Evolutionary conservation across 2,113 vertebrate genomes (phyloP).

Genomic region (Phyllopteryx taeniolatus): DNA sequence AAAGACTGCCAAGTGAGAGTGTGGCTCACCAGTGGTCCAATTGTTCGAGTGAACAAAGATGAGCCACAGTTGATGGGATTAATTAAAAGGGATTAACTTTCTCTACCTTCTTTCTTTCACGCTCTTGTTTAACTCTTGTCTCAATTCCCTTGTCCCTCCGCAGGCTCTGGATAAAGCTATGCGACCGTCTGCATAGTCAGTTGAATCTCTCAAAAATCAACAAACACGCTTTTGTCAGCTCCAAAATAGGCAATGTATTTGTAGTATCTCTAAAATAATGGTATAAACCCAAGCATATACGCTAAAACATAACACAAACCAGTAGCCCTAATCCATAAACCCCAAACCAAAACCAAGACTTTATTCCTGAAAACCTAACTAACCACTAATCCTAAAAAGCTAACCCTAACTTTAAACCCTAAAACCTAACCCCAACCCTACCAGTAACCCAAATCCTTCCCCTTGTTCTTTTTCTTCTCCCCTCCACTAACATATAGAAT

Average conservation of each 20-base stretch:
- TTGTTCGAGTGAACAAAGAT: neutral
- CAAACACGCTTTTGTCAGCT: no score
- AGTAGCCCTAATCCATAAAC: no score
- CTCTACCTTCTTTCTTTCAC: neutral
- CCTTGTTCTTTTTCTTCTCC: conserved; percentile 13
- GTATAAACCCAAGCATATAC: neutral
- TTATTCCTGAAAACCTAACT: no score
- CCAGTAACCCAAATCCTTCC: neutral
- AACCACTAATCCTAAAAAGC: no score
- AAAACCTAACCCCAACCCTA: neutral
- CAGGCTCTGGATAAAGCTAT: neutral
- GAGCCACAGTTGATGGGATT: conserved; percentile 3
- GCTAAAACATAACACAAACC: no score
- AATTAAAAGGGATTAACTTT: conserved; percentile 1
- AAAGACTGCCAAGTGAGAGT: neutral
- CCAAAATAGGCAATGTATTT: neutral
- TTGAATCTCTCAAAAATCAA: neutral
- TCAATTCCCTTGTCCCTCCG: neutral
- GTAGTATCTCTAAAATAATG: neutral
- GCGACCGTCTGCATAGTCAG: neutral
- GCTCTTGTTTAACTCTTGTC: neutral
- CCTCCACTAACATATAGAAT: conserved; percentile 33
- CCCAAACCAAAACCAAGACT: no score
- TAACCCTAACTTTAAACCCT: no score
- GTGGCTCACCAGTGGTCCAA: neutral